Conservation (phyloP, 2,797 vertebrate genomes). For the Helarctos malayanus region DNA sequence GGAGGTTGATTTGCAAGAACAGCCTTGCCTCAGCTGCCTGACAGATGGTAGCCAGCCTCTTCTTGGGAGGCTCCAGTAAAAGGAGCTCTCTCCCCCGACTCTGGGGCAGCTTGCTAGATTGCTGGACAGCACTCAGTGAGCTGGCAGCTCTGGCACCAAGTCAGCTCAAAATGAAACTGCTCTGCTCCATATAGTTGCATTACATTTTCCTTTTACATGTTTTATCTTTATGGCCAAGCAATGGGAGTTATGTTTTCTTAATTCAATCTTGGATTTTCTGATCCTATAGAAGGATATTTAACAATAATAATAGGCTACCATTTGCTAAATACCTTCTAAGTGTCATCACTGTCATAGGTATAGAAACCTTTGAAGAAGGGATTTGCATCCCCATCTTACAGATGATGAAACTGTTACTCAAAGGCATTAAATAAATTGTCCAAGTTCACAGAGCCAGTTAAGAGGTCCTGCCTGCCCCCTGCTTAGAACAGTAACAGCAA, state of each 20-base stretch:
- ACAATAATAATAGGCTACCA: neutral
- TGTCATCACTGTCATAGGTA: neutral
- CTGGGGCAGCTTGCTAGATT: neutral
- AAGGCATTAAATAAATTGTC: neutral
- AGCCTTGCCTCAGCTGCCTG: neutral
- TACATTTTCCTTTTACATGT: neutral
- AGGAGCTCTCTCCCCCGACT: neutral
- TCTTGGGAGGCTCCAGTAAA: neutral
- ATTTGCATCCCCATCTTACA: neutral
- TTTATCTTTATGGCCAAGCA: neutral
- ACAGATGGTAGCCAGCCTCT: neutral
- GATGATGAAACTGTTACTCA: neutral
- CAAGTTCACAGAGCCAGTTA: neutral
- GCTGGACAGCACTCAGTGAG: neutral
- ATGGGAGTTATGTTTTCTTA: slow-evolving; percentile 22
- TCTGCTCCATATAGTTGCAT: neutral
- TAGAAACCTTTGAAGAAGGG: neutral
- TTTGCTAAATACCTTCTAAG: neutral
- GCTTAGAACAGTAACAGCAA: neutral
- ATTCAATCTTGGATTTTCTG: slow-evolving; percentile 4
- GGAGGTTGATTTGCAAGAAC: neutral
- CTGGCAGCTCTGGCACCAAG: no score
- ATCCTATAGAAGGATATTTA: neutral
- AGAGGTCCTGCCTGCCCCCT: neutral
- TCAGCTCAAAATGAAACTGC: neutral